phyloP scores from a whole-genome alignment of 2,888 invertebrate genomes.

The Drosophila merina region DNA sequence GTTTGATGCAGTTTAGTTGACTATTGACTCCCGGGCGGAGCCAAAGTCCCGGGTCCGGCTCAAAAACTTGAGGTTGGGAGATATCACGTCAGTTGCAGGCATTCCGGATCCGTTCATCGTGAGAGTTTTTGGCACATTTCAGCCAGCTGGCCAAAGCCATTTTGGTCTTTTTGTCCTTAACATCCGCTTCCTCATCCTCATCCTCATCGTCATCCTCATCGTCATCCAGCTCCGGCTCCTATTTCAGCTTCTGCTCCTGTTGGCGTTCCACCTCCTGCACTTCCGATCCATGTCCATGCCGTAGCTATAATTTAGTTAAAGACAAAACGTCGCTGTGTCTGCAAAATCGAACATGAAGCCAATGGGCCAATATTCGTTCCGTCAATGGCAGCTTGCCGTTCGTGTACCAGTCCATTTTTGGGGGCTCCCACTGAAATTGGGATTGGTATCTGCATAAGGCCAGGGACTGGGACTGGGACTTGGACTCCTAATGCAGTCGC shows the following conservation, averaged over 20 bases:
- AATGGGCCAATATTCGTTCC: constrained; percentile 66
- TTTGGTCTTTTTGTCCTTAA: constrained; percentile 38
- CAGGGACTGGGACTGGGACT: constrained; percentile 41
- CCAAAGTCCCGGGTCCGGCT: constrained; percentile 36
- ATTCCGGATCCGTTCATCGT: constrained; percentile 37
- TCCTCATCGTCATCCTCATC: constrained; percentile 6
- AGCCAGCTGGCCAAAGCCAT: constrained; percentile 37
- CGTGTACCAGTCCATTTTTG: constrained; percentile 46
- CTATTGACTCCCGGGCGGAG: constrained; percentile 67
- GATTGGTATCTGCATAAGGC: constrained; percentile 52
- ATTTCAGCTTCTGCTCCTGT: constrained; percentile 24
- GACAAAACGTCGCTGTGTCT: constrained; percentile 71
- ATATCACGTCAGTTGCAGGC: constrained; percentile 75
- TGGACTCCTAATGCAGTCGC: constrained; percentile 17
- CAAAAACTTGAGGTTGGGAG: constrained; percentile 52
- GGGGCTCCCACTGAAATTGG: constrained; percentile 61
- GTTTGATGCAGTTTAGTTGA: constrained; percentile 73
- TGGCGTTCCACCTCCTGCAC: constrained; percentile 14
- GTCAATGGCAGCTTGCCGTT: constrained; percentile 54
- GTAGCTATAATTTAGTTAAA: constrained; percentile 74
- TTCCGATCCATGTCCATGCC: constrained; percentile 41
- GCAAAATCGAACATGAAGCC: constrained; percentile 63
- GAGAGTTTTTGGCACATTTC: constrained; percentile 71
- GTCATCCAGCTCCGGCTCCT: not conserved
- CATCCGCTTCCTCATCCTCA: constrained; percentile 16